Percentiles rank a stretch among this genome's conserved stretches.
Evolutionary conservation across 2,888 invertebrate species (phyloP).

Genomic region (Apotomis capreana): DNA sequence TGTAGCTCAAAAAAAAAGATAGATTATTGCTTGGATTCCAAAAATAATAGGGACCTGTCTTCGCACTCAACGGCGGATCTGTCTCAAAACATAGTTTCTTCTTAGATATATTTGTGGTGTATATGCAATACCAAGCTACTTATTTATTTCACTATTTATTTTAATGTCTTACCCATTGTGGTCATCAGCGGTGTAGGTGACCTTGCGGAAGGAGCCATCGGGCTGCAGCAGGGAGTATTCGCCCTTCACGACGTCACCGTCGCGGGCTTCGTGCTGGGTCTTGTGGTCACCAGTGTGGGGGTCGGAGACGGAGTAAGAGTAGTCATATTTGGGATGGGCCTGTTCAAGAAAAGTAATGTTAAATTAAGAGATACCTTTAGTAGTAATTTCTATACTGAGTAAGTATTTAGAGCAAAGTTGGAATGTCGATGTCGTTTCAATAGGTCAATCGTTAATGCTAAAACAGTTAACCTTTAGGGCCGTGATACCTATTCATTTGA

Average conservation of each 20-base stretch:
- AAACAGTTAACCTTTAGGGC: constrained; percentile 29
- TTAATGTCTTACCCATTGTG: constrained; percentile 71
- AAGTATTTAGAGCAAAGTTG: constrained; percentile 8
- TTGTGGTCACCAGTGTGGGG: constrained; percentile 81
- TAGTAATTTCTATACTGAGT: constrained; percentile 15
- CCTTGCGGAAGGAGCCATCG: constrained; percentile 80
- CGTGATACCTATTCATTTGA: constrained; percentile 27
- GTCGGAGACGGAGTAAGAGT: constrained; percentile 79
- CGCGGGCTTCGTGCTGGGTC: constrained; percentile 77
- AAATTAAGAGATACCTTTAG: not conserved
- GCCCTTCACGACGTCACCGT: constrained; percentile 78
- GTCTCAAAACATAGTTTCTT: too few species aligned
- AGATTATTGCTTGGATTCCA: too few species aligned
- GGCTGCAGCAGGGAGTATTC: constrained; percentile 79
- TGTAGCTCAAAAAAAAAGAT: too few species aligned
- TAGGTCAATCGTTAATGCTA: constrained; percentile 34
- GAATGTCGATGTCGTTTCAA: constrained; percentile 21
- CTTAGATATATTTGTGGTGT: too few species aligned
- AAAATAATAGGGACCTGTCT: too few species aligned
- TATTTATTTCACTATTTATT: too few species aligned
- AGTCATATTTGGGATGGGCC: constrained; percentile 80
- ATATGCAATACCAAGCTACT: too few species aligned
- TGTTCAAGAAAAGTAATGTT: constrained; percentile 45
- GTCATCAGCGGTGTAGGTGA: constrained; percentile 80
- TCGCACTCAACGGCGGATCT: too few species aligned